Conservation (phyloP, 2,888 invertebrate genomes). For the Kuschelorhynchus macadamiae region DNA sequence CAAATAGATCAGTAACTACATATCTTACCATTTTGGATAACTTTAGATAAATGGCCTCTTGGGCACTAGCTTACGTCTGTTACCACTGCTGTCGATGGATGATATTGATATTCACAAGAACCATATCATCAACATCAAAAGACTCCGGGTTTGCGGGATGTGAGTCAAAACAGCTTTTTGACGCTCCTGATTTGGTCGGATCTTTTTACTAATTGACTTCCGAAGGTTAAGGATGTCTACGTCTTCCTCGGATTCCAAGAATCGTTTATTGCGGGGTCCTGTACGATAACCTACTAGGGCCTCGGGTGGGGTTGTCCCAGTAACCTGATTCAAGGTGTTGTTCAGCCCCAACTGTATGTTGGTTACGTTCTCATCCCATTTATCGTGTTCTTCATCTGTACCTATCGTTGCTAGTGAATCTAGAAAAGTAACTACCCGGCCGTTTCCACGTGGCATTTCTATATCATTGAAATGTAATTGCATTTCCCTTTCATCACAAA, state of each 20-base stretch:
- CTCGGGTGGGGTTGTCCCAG: too few species aligned
- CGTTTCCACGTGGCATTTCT: too few species aligned
- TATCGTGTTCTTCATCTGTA: too few species aligned
- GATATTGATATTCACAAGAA: conserved; percentile 16
- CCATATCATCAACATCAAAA: background rate
- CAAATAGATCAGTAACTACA: conserved; percentile 33
- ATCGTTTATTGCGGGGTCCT: conserved; percentile 19
- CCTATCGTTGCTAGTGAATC: too few species aligned
- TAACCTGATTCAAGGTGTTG: background rate
- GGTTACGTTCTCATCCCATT: background rate
- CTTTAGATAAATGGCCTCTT: conserved; percentile 27
- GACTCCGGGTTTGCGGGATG: background rate
- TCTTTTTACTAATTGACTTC: background rate
- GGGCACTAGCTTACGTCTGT: conserved; percentile 31
- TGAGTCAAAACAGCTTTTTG: background rate
- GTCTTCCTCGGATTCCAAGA: conserved; percentile 25
- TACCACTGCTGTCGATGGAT: conserved; percentile 28
- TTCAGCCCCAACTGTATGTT: conserved; percentile 2
- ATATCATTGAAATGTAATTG: background rate
- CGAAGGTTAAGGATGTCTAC: background rate
- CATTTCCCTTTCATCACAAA: conserved; percentile 6
- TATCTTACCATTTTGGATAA: conserved; percentile 31
- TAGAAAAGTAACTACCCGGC: too few species aligned
- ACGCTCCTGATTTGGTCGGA: too few species aligned
- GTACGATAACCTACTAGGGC: too few species aligned